These are phyloP conservation scores for Steinernema feltiae DNA, from an alignment of 1,140 invertebrate genomes.

Conservation along the genomic window DNA sequence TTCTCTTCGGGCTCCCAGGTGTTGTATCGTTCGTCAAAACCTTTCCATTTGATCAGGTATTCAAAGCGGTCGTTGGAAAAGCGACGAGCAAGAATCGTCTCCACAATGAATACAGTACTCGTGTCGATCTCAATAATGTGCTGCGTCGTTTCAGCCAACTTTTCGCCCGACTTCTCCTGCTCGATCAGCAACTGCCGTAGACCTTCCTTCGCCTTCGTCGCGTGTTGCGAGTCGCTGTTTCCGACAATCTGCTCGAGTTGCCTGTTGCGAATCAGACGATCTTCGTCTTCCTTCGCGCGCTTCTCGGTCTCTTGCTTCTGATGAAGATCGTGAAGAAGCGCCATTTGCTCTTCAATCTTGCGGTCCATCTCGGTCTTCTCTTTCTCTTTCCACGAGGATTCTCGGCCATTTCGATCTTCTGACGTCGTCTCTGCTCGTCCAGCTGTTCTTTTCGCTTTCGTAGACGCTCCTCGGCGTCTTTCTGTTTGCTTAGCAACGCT, in stretches of 20 bases:
- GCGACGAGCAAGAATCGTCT: neutral
- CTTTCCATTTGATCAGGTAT: conserved; percentile 5
- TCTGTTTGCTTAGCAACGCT: neutral
- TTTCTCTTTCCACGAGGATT: neutral
- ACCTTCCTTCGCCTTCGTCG: no score
- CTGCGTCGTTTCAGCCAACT: neutral
- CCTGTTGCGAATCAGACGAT: no score
- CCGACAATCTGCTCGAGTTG: neutral
- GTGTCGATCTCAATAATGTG: neutral
- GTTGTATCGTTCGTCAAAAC: neutral
- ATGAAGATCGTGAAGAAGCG: neutral
- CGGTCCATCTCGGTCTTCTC: neutral
- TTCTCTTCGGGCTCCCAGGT: neutral
- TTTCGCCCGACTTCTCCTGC: neutral
- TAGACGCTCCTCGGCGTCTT: neutral
- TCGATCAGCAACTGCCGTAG: neutral
- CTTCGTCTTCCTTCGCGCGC: neutral
- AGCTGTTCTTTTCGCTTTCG: neutral
- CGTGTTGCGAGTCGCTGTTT: no score
- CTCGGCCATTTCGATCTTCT: no score
- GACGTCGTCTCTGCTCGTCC: neutral
- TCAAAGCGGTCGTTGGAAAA: neutral
- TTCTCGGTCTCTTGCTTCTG: neutral
- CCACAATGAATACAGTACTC: neutral
- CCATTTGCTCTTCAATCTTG: neutral